Conservation (phyloP, 23 tunicate species). For the Ciona savignyi region DNA sequence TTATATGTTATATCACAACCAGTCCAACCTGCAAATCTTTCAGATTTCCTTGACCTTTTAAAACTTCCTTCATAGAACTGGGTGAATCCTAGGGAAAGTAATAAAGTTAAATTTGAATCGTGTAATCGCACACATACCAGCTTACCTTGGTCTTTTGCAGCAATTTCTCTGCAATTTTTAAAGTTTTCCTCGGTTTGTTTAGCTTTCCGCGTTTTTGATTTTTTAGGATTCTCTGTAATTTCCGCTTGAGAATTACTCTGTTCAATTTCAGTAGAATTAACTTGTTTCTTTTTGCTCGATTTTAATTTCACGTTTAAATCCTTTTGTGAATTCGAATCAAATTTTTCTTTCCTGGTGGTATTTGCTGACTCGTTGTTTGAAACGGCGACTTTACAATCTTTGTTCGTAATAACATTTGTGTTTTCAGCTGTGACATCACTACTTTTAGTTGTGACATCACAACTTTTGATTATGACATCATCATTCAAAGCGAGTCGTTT, state of each 20-base stretch:
- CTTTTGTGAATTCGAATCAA: too few species aligned
- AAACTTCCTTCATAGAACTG: constrained; percentile 8
- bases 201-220: background rate
- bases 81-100: constrained; percentile 13
- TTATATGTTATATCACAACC: background rate
- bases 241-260: background rate
- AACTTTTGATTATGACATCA: background rate
- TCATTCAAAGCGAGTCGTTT: constrained; percentile 6
- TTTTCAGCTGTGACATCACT: background rate
- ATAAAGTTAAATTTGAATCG: background rate
- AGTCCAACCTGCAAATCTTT: constrained; percentile 31
- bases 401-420: background rate
- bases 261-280: background rate
- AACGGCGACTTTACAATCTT: too few species aligned
- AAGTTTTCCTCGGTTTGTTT: constrained; percentile 5
- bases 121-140: too few species aligned
- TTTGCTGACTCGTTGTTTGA: too few species aligned
- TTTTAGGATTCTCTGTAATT: background rate
- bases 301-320: too few species aligned
- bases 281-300: background rate
- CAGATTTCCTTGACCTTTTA: constrained; percentile 25
- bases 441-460: background rate
- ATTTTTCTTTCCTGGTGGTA: background rate
- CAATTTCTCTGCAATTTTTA: constrained; percentile 21
- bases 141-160: constrained; percentile 35